phyloP scores from a whole-genome alignment of 2,797 vertebrate genomes.

The Lagodon rhomboides region DNA sequence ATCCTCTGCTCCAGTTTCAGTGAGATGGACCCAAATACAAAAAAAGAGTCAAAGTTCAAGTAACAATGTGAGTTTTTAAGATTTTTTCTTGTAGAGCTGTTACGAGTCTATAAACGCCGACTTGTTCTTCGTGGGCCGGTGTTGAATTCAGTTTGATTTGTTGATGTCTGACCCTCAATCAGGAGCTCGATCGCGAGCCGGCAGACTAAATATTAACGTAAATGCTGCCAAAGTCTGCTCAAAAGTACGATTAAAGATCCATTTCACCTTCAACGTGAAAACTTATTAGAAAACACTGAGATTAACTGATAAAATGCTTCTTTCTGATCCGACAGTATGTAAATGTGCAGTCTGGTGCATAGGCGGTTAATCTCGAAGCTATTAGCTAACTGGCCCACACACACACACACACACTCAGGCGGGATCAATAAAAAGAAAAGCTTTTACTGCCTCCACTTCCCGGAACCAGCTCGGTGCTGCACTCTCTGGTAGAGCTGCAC shows the following conservation, averaged over 20 bases:
- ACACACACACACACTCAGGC: constrained; percentile 35
- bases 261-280: background rate
- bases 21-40: background rate
- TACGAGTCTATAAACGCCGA: background rate
- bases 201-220: background rate
- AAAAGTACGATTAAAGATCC: background rate
- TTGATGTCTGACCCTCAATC: background rate
- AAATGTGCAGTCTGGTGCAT: constrained; percentile 24
- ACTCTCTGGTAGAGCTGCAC: constrained; percentile 23
- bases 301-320: background rate
- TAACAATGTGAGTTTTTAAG: background rate
- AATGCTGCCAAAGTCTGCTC: background rate
- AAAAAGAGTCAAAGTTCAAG: background rate
- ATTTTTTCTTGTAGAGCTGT: background rate
- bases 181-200: background rate
- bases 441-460: constrained; percentile 76
- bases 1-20: background rate
- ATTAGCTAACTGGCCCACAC: constrained; percentile 41
- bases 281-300: background rate
- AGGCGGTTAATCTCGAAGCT: constrained; percentile 30
- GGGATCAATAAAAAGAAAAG: constrained; percentile 75
- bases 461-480: constrained; percentile 53
- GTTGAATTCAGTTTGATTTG: background rate
- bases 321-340: background rate
- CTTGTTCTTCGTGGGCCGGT: background rate